Conservation (phyloP, 1,140 invertebrate genomes). For the Apis mellifera region Amel_HAv3.1 CM009943.2:10374001-10374500, state of each 20-base stretch:
- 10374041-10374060: too few species aligned
- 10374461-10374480: constrained; percentile 41
- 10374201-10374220: too few species aligned
- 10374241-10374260: not conserved
- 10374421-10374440: constrained; percentile 67
- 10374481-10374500: constrained; percentile 35
- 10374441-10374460: constrained; percentile 43
- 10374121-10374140: too few species aligned
- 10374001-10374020: too few species aligned
- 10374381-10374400: constrained; percentile 66
- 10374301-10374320: constrained; percentile 39
- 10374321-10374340: constrained; percentile 38
- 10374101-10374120: too few species aligned
- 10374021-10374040: too few species aligned
- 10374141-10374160: too few species aligned
- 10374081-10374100: too few species aligned
- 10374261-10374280: constrained; percentile 12
- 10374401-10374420: constrained; percentile 67
- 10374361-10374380: constrained; percentile 69
- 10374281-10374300: constrained; percentile 45
- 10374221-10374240: not conserved
- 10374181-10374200: too few species aligned
- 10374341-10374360: constrained; percentile 67
- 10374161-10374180: too few species aligned
- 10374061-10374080: too few species aligned